A percentile compares a stretch with the other conserved stretches of the same genome.
These are phyloP conservation scores for Chondrilla cf. caribensis DNA, from an alignment of 37 sponge, comb jelly and placozoan species.

Conservation along the genomic window DNA sequence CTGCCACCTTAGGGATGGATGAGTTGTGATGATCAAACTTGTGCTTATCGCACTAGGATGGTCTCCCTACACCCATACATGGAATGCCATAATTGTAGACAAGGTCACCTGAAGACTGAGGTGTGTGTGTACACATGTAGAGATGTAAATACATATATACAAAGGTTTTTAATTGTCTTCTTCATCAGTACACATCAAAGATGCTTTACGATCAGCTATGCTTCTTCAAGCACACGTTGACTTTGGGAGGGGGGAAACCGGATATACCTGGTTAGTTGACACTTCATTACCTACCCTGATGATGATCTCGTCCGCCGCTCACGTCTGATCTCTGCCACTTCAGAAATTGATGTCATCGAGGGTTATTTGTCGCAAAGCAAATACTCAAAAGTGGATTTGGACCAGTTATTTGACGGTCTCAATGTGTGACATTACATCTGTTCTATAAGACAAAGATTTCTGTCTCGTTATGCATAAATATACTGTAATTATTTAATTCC, in stretches of 20 bases:
- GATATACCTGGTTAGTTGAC: not conserved
- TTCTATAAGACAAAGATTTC: too few species aligned
- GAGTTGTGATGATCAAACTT: constrained; percentile 58
- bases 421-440: not conserved
- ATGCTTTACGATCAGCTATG: constrained; percentile 3
- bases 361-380: constrained; percentile 19
- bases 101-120: constrained; percentile 47
- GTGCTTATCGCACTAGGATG: constrained; percentile 30
- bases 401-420: constrained; percentile 37
- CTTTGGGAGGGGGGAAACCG: not conserved
- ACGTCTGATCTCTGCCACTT: too few species aligned
- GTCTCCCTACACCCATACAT: constrained; percentile 7
- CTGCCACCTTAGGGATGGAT: constrained; percentile 51
- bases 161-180: not conserved
- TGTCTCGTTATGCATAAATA: too few species aligned
- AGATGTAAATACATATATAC: not conserved
- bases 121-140: constrained; percentile 25
- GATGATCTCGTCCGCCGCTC: too few species aligned
- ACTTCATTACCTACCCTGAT: too few species aligned
- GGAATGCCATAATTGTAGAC: constrained; percentile 51
- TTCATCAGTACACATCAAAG: not conserved
- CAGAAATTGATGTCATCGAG: not conserved
- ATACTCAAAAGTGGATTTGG: constrained; percentile 47
- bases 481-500: too few species aligned
- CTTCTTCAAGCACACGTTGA: not conserved